Percentiles rank a stretch among this genome's conserved stretches.
Conservation (phyloP, 2,888 invertebrate genomes). For the Himalopsyche anomala region DNA sequence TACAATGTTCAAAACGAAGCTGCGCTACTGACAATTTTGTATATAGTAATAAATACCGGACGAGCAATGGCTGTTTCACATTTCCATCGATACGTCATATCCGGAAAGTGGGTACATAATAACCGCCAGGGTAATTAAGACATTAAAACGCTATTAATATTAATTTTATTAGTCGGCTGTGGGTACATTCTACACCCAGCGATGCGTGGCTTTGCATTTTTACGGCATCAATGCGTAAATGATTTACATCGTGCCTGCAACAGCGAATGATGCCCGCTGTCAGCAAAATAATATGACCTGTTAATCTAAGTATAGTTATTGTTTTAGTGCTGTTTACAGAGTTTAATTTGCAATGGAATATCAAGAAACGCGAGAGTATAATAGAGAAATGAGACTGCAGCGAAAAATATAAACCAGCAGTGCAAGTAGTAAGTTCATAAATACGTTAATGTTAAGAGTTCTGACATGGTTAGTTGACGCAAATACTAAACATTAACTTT, state of each 20-base stretch:
- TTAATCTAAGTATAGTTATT: not conserved
- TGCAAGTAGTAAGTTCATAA: too few relatives aligned
- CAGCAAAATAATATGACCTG: not conserved
- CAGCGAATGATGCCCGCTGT: not conserved
- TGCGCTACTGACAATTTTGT: too few relatives aligned
- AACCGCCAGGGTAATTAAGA: slow-evolving; percentile 51
- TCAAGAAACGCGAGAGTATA: too few relatives aligned
- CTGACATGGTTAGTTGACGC: too few relatives aligned
- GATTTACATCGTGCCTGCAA: not conserved
- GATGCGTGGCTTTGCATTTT: slow-evolving; percentile 32
- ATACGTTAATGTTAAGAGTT: too few relatives aligned
- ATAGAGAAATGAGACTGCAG: too few relatives aligned
- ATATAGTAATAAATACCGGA: not conserved
- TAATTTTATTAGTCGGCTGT: slow-evolving; percentile 46
- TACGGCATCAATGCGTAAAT: slow-evolving; percentile 22
- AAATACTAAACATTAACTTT: too few relatives aligned
- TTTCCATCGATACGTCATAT: slow-evolving; percentile 43
- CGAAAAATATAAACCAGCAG: too few relatives aligned
- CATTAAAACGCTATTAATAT: slow-evolving; percentile 47
- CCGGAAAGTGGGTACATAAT: slow-evolving; percentile 45
- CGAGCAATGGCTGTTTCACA: slow-evolving; percentile 5
- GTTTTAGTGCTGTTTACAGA: too few relatives aligned
- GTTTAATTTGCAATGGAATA: too few relatives aligned
- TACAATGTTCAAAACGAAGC: too few relatives aligned
- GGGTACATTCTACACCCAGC: not conserved